phyloP scores from a whole-genome alignment of 2,113 vertebrate genomes.

The Capreolus pygargus region DNA sequence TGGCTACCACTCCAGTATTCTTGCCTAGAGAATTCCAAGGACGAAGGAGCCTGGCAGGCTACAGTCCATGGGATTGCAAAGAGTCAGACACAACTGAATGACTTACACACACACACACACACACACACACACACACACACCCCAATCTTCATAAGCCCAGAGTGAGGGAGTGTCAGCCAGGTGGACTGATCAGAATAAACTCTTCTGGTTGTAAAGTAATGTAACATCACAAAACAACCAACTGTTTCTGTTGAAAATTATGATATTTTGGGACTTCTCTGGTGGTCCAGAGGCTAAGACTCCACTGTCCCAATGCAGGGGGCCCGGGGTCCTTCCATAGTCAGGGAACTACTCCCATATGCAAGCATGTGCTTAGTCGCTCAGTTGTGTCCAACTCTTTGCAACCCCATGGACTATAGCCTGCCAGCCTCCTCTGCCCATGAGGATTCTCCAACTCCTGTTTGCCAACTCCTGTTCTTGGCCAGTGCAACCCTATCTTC shows the following conservation, averaged over 20 bases:
- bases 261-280: not conserved
- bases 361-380: not conserved
- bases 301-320: accelerated
- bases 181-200: not conserved
- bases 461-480: not conserved
- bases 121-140: too few relatives aligned
- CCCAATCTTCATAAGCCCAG: not conserved
- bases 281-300: not conserved
- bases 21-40: not conserved
- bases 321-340: not conserved
- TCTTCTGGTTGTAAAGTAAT: not conserved
- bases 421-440: not conserved
- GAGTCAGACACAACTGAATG: not conserved
- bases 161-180: not conserved
- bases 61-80: not conserved
- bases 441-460: not conserved
- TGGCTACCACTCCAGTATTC: not conserved
- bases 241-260: not conserved
- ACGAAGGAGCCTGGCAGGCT: not conserved
- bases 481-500: not conserved
- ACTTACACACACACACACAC: not conserved
- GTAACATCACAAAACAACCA: not conserved
- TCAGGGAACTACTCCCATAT: not conserved
- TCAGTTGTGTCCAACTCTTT: not conserved
- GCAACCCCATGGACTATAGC: not conserved